A percentile compares a stretch with the other conserved stretches of the same genome.
These are phyloP conservation scores for Trichacis sp. DNA, from an alignment of 2,888 invertebrate species.

Conservation along the genomic window DNA sequence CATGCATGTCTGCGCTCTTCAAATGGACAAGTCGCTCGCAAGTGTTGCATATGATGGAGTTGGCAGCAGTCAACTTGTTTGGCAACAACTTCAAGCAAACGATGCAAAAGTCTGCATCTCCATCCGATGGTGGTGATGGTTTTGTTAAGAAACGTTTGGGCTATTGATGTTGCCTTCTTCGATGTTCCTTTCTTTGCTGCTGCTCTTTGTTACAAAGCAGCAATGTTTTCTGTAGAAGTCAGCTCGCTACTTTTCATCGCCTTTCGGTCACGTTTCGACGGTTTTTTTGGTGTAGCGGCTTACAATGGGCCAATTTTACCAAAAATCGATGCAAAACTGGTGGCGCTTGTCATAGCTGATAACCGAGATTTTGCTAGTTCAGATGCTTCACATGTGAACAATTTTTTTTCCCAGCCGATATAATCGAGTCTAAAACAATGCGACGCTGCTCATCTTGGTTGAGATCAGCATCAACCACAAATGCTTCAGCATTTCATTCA, in stretches of 20 bases:
- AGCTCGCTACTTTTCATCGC: too few relatives aligned
- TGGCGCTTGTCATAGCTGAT: too few relatives aligned
- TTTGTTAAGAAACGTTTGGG: too few relatives aligned
- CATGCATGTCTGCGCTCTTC: not conserved
- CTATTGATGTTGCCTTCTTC: too few relatives aligned
- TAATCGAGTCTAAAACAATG: not conserved
- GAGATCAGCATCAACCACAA: conserved; percentile 17
- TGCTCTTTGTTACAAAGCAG: not conserved
- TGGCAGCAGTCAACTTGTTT: not conserved
- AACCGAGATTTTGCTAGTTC: too few relatives aligned
- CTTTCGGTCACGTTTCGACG: too few relatives aligned
- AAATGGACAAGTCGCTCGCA: not conserved
- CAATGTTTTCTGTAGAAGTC: too few relatives aligned
- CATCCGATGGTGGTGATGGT: not conserved
- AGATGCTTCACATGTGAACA: too few relatives aligned
- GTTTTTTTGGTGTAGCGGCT: not conserved
- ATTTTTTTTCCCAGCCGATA: not conserved
- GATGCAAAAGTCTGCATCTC: not conserved
- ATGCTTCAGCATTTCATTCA: not conserved
- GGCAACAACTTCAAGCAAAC: not conserved
- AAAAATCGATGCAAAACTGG: not conserved
- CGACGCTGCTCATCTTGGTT: conserved; percentile 18
- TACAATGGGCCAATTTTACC: conserved; percentile 5
- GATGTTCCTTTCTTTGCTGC: too few relatives aligned
- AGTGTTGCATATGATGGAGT: not conserved